Conservation (phyloP, 2,113 vertebrate species). For the Sceloporus tristichus region DNA sequence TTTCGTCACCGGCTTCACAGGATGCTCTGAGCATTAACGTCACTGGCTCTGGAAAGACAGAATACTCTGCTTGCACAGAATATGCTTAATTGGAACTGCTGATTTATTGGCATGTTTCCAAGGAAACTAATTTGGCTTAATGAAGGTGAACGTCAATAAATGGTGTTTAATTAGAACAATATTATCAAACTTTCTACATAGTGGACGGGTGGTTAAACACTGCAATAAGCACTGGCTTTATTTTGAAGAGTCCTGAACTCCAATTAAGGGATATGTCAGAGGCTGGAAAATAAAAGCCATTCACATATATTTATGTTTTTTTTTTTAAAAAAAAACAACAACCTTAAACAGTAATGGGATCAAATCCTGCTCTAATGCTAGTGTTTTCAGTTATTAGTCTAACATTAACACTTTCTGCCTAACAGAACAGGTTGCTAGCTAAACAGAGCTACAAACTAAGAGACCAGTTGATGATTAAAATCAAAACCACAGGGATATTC, state of each 20-base stretch:
- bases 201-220: constrained; percentile 29
- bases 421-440: not conserved
- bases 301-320: accelerated
- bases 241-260: constrained; percentile 8
- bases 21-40: not conserved
- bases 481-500: constrained; percentile 17
- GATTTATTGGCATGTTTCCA: constrained; percentile 41
- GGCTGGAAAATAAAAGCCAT: not conserved
- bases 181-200: constrained; percentile 23
- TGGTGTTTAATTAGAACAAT: constrained; percentile 15
- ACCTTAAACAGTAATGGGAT: not conserved
- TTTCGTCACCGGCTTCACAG: not conserved
- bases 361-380: not conserved
- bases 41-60: constrained; percentile 10
- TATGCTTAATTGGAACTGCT: constrained; percentile 41
- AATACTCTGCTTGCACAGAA: constrained; percentile 20
- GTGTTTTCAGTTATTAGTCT: not conserved
- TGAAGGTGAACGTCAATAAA: constrained; percentile 23
- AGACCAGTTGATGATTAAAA: not conserved
- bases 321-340: not conserved
- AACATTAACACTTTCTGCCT: constrained; percentile 4
- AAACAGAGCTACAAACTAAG: too few species aligned
- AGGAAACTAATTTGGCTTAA: constrained; percentile 17
- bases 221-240: constrained; percentile 15
- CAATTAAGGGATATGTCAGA: not conserved